Evolutionary conservation across 2,797 vertebrate genomes (phyloP), one percentile per base, ranked within the genome.

Genomic region (Gambusia yucatana): DNA sequence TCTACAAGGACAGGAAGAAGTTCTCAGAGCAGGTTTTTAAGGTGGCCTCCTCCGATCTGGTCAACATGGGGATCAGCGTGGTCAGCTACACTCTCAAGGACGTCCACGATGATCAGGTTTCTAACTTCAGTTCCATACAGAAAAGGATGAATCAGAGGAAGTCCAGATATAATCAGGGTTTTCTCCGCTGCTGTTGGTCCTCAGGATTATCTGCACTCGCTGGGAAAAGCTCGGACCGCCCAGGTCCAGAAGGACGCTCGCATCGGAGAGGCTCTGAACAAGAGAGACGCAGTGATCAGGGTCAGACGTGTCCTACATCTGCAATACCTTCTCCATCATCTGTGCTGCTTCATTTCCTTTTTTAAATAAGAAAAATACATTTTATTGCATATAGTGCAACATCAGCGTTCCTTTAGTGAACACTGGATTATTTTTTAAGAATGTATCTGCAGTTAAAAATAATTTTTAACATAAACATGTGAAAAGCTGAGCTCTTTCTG

Each of bases 11-110:
- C 93, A 91, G 97, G 0, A 97, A 98, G 94, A 99, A 98, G 93
- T 99, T 99, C 92, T 98, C 98, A 0, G 97, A 98, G 88, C 95
- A 98, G 84, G 97, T 98, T 44, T 99, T 98, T 81, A 97, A 97
- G 77, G 98, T 99, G 87, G 97, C 98, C 0, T 98, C 98, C 0
- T 98, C 97, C 0, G 97, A 98, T 87, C 96, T 99, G 76, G 96
- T 98, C 78, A 98, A 98, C 92, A 99, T 98, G 98, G 98, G 97
- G 33, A 98, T 99, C 91, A 97, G 97, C 0, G 97, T 98, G 89
- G 97, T 98, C 89, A 98, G 97, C 95, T 98, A 98, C 91, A 98
- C 97, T 0, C 96, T 99, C 67, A 99, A 98, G 91, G 97, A 99
- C 36, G 97, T 99, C 43, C 97, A 98, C 0, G 97, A 98, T 4